Evolutionary conservation across 2,797 vertebrate genomes (phyloP).

Genomic region (Myripristis jacobus): DNA sequence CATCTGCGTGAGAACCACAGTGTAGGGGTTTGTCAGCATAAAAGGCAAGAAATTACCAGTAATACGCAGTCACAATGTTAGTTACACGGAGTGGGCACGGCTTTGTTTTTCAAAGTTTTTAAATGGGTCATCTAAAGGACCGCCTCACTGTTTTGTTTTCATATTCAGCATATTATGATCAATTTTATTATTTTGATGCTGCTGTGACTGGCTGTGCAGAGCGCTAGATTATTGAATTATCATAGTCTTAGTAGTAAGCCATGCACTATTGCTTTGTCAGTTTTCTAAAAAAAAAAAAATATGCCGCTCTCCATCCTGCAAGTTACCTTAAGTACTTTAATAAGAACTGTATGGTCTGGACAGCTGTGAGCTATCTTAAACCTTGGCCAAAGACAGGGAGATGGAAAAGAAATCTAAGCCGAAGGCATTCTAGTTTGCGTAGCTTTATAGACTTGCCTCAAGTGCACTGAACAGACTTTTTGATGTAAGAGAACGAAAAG

Average conservation of each 20-base stretch:
- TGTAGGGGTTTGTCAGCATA: conserved; percentile 73
- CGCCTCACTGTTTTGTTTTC: conserved; percentile 23
- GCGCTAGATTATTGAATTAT: conserved; percentile 34
- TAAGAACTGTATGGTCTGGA: conserved; percentile 43
- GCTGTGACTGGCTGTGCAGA: conserved; percentile 23
- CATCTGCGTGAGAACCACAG: conserved; percentile 66
- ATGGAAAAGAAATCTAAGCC: conserved; percentile 66
- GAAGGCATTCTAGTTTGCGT: conserved; percentile 59
- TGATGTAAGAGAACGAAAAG: conserved; percentile 43
- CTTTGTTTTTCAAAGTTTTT: conserved; percentile 38
- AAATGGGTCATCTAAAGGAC: conserved; percentile 17
- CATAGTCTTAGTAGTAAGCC: conserved; percentile 27
- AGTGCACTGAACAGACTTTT: conserved; percentile 61
- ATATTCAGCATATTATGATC: conserved; percentile 41
- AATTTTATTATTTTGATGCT: conserved; percentile 27
- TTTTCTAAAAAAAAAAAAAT: conserved; percentile 32
- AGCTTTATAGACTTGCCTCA: conserved; percentile 62
- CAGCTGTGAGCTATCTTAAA: conserved; percentile 65
- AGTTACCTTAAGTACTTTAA: conserved; percentile 54
- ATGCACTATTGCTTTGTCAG: conserved; percentile 10
- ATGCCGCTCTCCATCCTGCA: conserved; percentile 32
- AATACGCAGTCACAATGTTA: conserved; percentile 50
- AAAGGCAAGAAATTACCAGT: conserved; percentile 53
- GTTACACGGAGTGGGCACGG: conserved; percentile 7
- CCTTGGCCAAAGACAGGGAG: conserved; percentile 64